Evolutionary conservation across 2,888 invertebrate genomes (phyloP), one percentile per base, ranked within the genome.

Genomic region (Ophion ventricosus): DNA sequence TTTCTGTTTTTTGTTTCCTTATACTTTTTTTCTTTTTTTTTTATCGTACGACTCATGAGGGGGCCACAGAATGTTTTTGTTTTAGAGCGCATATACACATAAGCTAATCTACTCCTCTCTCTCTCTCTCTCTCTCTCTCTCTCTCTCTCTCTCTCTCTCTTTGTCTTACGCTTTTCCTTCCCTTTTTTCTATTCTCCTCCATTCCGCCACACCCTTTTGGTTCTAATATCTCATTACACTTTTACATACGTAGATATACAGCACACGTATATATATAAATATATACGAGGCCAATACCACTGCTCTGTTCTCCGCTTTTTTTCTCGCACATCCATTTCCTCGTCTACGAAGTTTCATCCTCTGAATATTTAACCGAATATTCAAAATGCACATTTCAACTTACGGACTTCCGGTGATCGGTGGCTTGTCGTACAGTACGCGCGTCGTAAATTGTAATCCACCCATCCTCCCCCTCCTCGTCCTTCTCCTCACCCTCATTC

Each of bases 91-190:
- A 8, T 1, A 35, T 35, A 35, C 5, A 35, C 35, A 29, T 29
- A 1, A 29, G 29, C 29, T 29, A 29, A 29, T 29, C 29, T 5
- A 29, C 29, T 1, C 29, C 29, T 29, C 29, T 29, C 35, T 35
- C 35, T 14, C 43, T 49, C 57, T 73, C 56, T 56, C 17, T 57
- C n/a, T 43, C 23, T 49, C 59, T 40, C 26, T 76, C 67, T 67
- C 84, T 73, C 80, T 77, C 63, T 81, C 74, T 83, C 75, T 49
- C 56, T 64, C 54, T 26, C 20, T 25, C 54, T 26, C 20, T 35
- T 14, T 69, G 73, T 86, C 83, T 89, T 88, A 89, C 88, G 88
- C 87, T 88, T 76, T 79, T 84, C 82, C 86, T 87, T 82, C 43
- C 73, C 67, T 83, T 88, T 82, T 69, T 83, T 66, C 72, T 40